These are phyloP conservation scores for Mercenaria mercenaria DNA, from an alignment of 1,140 invertebrate genomes.

Conservation along the genomic window DNA sequence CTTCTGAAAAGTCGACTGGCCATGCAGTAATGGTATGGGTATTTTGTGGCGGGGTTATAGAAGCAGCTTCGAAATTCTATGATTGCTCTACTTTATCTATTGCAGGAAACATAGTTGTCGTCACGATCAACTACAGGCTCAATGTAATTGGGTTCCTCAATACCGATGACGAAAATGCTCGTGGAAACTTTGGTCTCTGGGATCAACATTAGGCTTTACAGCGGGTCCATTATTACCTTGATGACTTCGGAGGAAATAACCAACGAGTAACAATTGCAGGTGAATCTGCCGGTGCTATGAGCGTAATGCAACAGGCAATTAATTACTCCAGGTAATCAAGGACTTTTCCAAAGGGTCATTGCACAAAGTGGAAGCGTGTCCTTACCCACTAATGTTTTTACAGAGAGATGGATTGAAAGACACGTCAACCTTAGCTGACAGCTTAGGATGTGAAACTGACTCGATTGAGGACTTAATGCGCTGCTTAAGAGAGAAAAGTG, in stretches of 20 bases:
- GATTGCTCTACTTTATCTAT: conserved; percentile 93
- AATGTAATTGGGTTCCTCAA: conserved; percentile 89
- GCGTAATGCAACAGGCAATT: conserved; percentile 39
- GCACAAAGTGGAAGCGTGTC: conserved; percentile 43
- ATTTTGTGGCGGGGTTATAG: conserved; percentile 97
- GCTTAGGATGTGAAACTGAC: not conserved
- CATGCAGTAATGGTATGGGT: conserved; percentile 97
- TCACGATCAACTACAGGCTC: conserved; percentile 91
- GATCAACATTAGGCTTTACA: conserved; percentile 91
- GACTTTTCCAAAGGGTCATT: conserved; percentile 62
- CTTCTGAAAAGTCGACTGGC: conserved; percentile 87
- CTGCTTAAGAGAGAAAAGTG: conserved; percentile 27
- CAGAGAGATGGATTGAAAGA: not conserved
- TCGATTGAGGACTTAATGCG: not conserved
- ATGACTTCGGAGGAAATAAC: conserved; percentile 91
- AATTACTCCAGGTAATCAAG: conserved; percentile 44
- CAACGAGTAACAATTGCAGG: conserved; percentile 91
- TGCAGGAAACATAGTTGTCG: conserved; percentile 92
- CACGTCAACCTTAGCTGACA: not conserved
- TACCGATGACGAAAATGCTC: conserved; percentile 86
- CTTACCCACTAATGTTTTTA: not conserved
- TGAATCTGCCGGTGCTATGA: conserved; percentile 93
- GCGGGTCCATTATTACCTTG: conserved; percentile 91
- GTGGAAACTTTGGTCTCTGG: conserved; percentile 78
- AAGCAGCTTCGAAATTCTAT: conserved; percentile 96